Evolutionary conservation across 2,888 invertebrate species (phyloP), one percentile per base, ranked within the genome.

Genomic region (Lottia scabra): DNA sequence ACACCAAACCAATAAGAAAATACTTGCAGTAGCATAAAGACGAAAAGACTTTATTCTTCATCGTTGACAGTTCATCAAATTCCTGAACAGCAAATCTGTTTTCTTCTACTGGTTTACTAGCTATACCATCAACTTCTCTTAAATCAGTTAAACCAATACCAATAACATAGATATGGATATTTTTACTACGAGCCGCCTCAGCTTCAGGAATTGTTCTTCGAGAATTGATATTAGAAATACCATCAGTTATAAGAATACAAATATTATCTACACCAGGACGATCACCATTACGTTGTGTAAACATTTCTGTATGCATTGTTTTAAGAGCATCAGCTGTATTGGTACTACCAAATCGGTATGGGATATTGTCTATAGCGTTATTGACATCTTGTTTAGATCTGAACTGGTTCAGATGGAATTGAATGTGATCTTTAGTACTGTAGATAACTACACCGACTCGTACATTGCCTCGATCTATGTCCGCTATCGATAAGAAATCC

Each of bases 211-310:
- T 75, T 0, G 85, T 85, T 63, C 81, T 67, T n/a, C 80, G 72
- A 5, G 83, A 72, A 72, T 87, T 85, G 62, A 87, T 85, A 72
- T 86, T 87, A 15, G 87, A 87, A 6, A 86, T 79, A 70, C 87
- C 87, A 68, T 87, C 86, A 43, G 86, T 84, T 43, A 87, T 71
- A 10, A 87, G 75, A 27, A 87, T 77, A 62, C 77, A 80, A 38
- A 86, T 73, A 74, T 87, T 85, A 12, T 73, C 79, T 6, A 83
- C 85, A 44, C 77, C 80, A 13, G 79, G 77, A 19, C 87, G 76
- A 76, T 87, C 87, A 16, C 84, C 85, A 68, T 76, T 77, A 43
- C 30, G 46, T 65, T n/a, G 62, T 45, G 71, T 72, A 67, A 71
- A 84, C 74, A 82, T 80, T 63, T 76, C 67, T 19, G 69, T 70